A percentile compares a stretch with the other conserved stretches of the same genome.
These are phyloP conservation scores for Leucosticte australis DNA, from an alignment of 2,113 vertebrate species.

Conservation along the genomic window DNA sequence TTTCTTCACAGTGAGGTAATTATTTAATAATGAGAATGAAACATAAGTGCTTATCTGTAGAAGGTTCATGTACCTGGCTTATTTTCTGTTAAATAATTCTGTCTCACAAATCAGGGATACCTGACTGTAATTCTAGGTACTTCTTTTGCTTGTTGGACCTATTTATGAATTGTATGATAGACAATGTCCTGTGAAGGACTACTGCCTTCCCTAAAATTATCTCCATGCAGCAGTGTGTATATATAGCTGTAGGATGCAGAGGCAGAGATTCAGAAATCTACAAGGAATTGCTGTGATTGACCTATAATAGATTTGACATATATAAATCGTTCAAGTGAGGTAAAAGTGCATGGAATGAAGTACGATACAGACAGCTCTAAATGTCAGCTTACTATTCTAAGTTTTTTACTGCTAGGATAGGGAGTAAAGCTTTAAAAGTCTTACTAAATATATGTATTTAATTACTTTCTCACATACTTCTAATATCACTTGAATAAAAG, in stretches of 20 bases:
- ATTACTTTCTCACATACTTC: background rate
- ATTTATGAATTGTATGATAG: background rate
- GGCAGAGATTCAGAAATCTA: background rate
- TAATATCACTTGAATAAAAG: slow-evolving; percentile 1
- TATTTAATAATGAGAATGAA: background rate
- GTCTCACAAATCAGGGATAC: background rate
- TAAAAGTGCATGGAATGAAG: background rate
- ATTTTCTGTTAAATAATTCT: background rate
- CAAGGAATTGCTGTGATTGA: background rate
- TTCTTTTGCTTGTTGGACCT: background rate
- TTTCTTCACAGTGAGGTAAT: background rate
- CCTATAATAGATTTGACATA: background rate
- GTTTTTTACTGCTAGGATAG: background rate
- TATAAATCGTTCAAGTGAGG: background rate
- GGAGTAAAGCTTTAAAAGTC: background rate
- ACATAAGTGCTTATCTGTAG: background rate
- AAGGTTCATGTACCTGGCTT: background rate
- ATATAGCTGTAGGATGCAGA: background rate
- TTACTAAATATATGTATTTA: slow-evolving; percentile 26
- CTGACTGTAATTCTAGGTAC: background rate
- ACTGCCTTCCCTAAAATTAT: background rate
- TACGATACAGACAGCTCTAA: background rate
- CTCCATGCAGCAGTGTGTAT: background rate
- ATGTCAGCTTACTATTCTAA: background rate
- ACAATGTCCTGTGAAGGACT: background rate